These are phyloP conservation scores for Drosophila teissieri DNA, from an alignment of 1,140 invertebrate genomes.

Conservation along the genomic window DNA sequence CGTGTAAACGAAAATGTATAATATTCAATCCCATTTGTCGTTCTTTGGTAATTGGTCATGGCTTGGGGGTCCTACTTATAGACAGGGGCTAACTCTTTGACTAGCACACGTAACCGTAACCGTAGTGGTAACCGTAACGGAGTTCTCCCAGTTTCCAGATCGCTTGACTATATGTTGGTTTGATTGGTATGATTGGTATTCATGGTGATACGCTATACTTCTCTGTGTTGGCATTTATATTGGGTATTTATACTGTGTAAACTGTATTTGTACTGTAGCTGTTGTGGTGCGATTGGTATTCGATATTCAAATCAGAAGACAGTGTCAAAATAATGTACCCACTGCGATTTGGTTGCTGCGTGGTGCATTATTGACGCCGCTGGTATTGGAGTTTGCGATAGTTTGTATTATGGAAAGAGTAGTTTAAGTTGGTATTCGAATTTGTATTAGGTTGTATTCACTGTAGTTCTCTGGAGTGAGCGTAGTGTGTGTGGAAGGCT, in stretches of 20 bases:
- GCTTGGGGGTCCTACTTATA: slow-evolving; percentile 44
- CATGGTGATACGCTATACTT: slow-evolving; percentile 79
- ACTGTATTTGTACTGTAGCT: slow-evolving; percentile 70
- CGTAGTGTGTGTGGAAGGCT: slow-evolving; percentile 38
- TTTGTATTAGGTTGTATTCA: slow-evolving; percentile 43
- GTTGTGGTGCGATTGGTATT: slow-evolving; percentile 74
- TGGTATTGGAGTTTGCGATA: slow-evolving; percentile 70
- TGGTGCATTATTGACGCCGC: slow-evolving; percentile 83
- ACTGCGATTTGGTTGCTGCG: slow-evolving; percentile 47
- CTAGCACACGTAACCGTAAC: slow-evolving; percentile 71
- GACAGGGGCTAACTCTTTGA: slow-evolving; percentile 37
- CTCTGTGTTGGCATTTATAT: slow-evolving; percentile 57
- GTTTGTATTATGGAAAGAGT: slow-evolving; percentile 82
- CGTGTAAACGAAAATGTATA: slow-evolving; percentile 85
- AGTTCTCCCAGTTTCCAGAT: slow-evolving; percentile 46
- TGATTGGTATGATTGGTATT: slow-evolving; percentile 29
- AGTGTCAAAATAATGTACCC: slow-evolving; percentile 85
- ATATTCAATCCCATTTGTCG: slow-evolving; percentile 85
- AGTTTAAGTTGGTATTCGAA: slow-evolving; percentile 54
- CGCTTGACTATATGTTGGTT: slow-evolving; percentile 35
- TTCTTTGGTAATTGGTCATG: slow-evolving; percentile 52
- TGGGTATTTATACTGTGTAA: slow-evolving; percentile 50
- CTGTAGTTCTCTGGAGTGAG: slow-evolving; percentile 55
- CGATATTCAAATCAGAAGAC: slow-evolving; percentile 85
- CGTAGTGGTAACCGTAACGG: slow-evolving; percentile 57